phyloP scores from a whole-genome alignment of 2,113 vertebrate species.

The Grantiella picta region DNA sequence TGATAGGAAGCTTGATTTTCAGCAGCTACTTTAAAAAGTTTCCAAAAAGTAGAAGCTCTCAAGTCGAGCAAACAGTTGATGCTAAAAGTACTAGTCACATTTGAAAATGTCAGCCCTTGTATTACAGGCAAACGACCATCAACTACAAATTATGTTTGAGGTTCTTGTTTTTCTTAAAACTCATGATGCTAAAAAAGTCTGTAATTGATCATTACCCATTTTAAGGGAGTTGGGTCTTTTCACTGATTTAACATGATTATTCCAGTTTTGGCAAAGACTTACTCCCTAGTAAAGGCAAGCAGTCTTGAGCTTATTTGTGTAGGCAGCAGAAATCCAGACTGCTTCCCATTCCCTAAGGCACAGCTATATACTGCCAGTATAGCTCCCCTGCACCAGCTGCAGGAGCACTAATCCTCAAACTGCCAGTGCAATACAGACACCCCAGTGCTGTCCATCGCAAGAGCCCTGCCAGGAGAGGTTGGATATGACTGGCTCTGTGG shows the following conservation, averaged over 20 bases:
- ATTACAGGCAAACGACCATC: background rate
- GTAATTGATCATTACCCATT: background rate
- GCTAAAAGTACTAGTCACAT: background rate
- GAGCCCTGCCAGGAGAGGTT: background rate
- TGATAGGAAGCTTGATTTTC: background rate
- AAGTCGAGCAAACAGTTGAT: background rate
- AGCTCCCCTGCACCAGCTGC: background rate
- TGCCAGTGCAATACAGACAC: background rate
- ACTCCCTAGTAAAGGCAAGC: background rate
- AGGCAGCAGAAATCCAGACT: background rate
- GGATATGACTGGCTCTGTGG: background rate
- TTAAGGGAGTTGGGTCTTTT: background rate
- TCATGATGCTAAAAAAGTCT: background rate
- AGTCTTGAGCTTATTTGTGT: background rate
- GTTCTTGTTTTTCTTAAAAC: background rate
- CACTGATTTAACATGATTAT: background rate
- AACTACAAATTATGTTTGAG: background rate
- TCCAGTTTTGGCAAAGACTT: background rate
- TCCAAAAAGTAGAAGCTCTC: background rate
- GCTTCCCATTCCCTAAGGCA: background rate
- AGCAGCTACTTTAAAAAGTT: background rate
- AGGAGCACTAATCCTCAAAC: background rate
- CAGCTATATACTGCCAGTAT: fast-evolving
- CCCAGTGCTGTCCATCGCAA: background rate
- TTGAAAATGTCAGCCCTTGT: background rate